These are phyloP conservation scores for Callinectes sapidus DNA, from an alignment of 2,888 invertebrate species.

Conservation along the genomic window DNA sequence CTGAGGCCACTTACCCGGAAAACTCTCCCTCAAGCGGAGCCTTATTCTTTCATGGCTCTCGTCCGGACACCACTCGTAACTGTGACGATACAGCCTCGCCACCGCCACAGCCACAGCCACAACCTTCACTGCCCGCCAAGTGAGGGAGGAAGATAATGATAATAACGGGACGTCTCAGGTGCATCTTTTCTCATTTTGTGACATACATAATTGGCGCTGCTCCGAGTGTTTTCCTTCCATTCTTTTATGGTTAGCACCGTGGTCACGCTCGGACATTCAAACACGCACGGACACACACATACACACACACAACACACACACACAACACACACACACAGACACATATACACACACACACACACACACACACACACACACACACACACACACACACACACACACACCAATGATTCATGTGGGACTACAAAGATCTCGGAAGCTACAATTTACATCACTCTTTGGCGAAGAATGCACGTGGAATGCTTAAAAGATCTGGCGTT, in stretches of 20 bases:
- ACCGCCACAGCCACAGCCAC: neutral
- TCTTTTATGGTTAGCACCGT: neutral
- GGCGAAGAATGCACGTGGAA: constrained; percentile 40
- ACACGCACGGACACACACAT: constrained; percentile 6
- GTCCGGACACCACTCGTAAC: neutral
- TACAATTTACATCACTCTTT: constrained; percentile 36
- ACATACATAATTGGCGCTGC: neutral
- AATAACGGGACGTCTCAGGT: neutral
- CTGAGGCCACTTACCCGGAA: constrained; percentile 31
- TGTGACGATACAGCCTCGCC: neutral
- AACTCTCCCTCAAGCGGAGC: constrained; percentile 5
- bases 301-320: constrained; percentile 8
- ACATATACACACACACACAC: constrained; percentile 31
- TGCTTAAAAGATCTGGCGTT: neutral
- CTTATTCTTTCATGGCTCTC: neutral
- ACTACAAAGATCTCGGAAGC: neutral
- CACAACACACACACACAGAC: constrained; percentile 30
- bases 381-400: constrained; percentile 24
- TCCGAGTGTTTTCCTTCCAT: neutral
- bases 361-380: constrained; percentile 36
- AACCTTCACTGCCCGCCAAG: neutral
- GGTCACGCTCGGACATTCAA: neutral
- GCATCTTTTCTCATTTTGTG: constrained; percentile 21
- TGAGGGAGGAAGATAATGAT: neutral
- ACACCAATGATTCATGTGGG: constrained; percentile 8